phyloP scores from a whole-genome alignment of 1,140 invertebrate genomes.

The Battus philenor region DNA sequence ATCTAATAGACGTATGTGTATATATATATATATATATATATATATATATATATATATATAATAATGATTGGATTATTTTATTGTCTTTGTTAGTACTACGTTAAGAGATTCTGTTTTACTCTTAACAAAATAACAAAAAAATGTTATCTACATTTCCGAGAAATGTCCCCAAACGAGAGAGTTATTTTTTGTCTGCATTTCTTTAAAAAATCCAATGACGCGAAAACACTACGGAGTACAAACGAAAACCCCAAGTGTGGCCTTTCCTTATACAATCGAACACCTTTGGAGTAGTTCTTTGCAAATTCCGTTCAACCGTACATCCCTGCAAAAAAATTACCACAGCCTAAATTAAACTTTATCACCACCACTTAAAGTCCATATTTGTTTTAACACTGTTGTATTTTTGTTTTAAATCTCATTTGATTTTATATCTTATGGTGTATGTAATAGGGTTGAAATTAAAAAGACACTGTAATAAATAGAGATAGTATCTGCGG shows the following conservation, averaged over 20 bases:
- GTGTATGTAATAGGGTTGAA: constrained; percentile 8
- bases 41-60: no score
- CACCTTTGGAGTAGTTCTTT: constrained; percentile 44
- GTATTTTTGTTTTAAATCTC: no score
- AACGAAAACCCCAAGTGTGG: constrained; percentile 27
- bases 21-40: no score
- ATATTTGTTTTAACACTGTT: not conserved
- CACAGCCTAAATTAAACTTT: not conserved
- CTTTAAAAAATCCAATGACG: constrained; percentile 40
- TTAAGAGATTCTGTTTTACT: no score
- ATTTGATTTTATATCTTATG: not conserved
- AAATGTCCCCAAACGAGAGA: no score
- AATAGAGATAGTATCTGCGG: constrained; percentile 34
- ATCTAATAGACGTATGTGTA: no score
- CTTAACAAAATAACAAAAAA: no score
- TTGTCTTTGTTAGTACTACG: no score
- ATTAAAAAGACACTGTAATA: constrained; percentile 2
- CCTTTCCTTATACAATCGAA: constrained; percentile 45
- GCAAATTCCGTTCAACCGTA: constrained; percentile 34
- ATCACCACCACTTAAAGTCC: not conserved
- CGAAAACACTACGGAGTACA: constrained; percentile 32
- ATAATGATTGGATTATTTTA: no score
- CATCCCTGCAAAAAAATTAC: constrained; percentile 28
- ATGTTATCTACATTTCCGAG: no score
- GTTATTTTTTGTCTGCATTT: no score